Conservation (phyloP, 2,113 vertebrate genomes). For the Mohoua ochrocephala region DNA sequence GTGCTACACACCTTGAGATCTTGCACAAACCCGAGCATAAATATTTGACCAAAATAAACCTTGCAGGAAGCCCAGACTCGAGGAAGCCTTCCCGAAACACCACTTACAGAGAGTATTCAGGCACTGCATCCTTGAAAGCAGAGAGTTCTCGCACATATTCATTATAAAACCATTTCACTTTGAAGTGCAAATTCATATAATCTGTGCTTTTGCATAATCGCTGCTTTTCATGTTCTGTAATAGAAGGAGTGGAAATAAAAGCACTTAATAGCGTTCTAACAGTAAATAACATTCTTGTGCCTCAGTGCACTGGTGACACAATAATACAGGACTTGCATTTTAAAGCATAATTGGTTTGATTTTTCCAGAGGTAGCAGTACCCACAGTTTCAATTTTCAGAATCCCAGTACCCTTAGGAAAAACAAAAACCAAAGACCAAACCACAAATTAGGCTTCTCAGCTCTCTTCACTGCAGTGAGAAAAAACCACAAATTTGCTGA, state of each 20-base stretch:
- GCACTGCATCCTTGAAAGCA: conserved; percentile 86
- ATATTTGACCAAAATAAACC: background rate
- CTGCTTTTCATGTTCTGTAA: conserved; percentile 94
- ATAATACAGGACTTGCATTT: background rate
- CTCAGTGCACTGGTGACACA: background rate
- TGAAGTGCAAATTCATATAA: conserved; percentile 99
- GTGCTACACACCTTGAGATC: background rate
- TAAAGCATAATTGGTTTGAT: background rate
- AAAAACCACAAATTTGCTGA: background rate
- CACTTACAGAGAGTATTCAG: conserved; percentile 96
- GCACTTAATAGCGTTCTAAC: conserved; percentile 40
- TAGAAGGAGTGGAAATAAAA: conserved; percentile 66
- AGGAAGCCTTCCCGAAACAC: background rate
- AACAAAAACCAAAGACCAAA: background rate
- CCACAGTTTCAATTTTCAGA: background rate
- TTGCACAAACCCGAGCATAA: background rate
- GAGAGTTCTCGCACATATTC: conserved; percentile 93
- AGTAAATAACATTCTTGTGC: conserved; percentile 20
- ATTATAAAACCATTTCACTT: conserved; percentile 99
- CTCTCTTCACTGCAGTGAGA: background rate
- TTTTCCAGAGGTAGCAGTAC: background rate
- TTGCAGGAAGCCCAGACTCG: background rate
- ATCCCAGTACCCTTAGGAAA: background rate
- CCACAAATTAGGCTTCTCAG: background rate
- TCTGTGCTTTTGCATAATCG: conserved; percentile 98